Evolutionary conservation across 1,140 invertebrate species (phyloP).

Genomic region (Hestina assimilis): DNA sequence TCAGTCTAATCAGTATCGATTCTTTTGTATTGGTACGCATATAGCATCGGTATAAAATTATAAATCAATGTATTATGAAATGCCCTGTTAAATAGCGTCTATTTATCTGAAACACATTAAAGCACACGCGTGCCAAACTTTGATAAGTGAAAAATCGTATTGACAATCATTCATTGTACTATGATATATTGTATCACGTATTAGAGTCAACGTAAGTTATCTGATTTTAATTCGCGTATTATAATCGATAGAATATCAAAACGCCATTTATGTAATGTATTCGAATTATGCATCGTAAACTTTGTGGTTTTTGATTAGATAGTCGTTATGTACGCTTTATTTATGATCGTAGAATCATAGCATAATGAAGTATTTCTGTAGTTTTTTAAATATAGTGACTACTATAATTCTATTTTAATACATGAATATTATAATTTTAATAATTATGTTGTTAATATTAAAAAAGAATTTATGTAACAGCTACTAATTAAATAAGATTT

Average conservation of each 20-base stretch:
- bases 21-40: slow-evolving; percentile 34
- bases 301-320: slow-evolving; percentile 51
- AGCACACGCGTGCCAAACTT: slow-evolving; percentile 58
- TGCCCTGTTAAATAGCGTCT: slow-evolving; percentile 54
- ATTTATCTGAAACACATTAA: slow-evolving; percentile 66
- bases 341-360: slow-evolving; percentile 21
- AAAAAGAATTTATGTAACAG: no score
- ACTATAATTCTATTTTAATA: no score
- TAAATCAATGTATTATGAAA: slow-evolving; percentile 62
- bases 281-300: slow-evolving; percentile 54
- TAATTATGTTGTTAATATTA: no score
- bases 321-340: slow-evolving; percentile 30
- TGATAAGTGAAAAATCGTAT: slow-evolving; percentile 62
- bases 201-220: slow-evolving; percentile 33
- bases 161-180: slow-evolving; percentile 56
- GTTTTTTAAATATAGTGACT: no score
- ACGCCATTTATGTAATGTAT: slow-evolving; percentile 47
- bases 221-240: slow-evolving; percentile 43
- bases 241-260: slow-evolving; percentile 65
- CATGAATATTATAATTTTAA: no score
- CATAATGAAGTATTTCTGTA: no score
- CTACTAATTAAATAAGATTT: no score
- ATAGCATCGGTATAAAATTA: slow-evolving; percentile 37
- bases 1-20: slow-evolving; percentile 2
- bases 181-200: slow-evolving; percentile 54